Percentiles rank a stretch among this genome's conserved stretches.
These are phyloP conservation scores for Conopomorpha cramerella DNA, from an alignment of 1,140 invertebrate genomes.

Conservation along the genomic window DNA sequence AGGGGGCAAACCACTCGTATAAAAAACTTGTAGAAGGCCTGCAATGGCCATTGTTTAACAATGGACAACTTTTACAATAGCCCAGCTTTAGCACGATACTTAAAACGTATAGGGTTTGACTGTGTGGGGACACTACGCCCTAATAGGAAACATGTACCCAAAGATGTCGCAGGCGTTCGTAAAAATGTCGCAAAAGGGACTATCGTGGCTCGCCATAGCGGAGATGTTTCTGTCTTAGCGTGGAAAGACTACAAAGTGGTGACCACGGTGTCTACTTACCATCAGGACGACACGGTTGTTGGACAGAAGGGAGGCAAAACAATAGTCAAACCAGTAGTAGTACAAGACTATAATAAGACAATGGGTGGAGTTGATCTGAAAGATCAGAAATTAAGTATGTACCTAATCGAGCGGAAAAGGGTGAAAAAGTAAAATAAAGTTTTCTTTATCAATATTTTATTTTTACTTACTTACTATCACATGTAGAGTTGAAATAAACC, in stretches of 20 bases:
- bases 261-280: slow-evolving; percentile 10
- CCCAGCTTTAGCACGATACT: slow-evolving; percentile 10
- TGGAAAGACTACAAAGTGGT: slow-evolving; percentile 12
- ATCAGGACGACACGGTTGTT: slow-evolving; percentile 3
- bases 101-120: slow-evolving; percentile 7
- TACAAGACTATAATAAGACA: slow-evolving; percentile 14
- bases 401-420: slow-evolving; percentile 11
- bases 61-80: slow-evolving; percentile 14
- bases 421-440: slow-evolving; percentile 12
- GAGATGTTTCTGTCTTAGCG: slow-evolving; percentile 9
- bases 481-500: no score
- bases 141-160: slow-evolving; percentile 5
- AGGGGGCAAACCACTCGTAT: no score
- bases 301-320: slow-evolving; percentile 1
- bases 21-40: slow-evolving; percentile 1
- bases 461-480: no score
- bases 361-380: slow-evolving; percentile 15
- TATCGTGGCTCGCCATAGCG: slow-evolving; percentile 8
- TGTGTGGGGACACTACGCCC: slow-evolving; percentile 5
- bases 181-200: slow-evolving; percentile 5
- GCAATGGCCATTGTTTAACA: slow-evolving; percentile 4
- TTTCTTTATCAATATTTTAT: no score
- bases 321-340: slow-evolving; percentile 7
- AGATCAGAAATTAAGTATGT: slow-evolving; percentile 15
- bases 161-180: slow-evolving; percentile 3